phyloP scores from a whole-genome alignment of 2,113 vertebrate species.

The Plotosus lineatus region DNA sequence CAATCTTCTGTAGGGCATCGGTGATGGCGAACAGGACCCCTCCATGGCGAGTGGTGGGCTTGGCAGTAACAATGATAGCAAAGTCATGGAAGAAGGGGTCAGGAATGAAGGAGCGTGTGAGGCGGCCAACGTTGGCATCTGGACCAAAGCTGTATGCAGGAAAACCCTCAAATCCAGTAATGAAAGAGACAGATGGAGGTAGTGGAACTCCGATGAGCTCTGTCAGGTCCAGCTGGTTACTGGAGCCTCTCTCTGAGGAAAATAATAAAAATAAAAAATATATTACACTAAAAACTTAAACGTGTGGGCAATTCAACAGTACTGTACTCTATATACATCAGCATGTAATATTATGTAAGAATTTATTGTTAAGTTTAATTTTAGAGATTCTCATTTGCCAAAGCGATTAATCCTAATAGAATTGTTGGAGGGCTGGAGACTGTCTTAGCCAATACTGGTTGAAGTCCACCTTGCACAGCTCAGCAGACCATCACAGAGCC shows the following conservation, averaged over 20 bases:
- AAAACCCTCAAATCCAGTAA: slow-evolving; percentile 89
- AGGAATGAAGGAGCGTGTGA: slow-evolving; percentile 83
- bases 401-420: too few relatives aligned
- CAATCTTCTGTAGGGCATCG: slow-evolving; percentile 84
- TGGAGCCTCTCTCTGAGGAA: slow-evolving; percentile 72
- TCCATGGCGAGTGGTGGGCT: slow-evolving; percentile 76
- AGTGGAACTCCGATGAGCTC: slow-evolving; percentile 94
- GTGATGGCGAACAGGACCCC: slow-evolving; percentile 91
- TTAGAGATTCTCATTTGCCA: too few relatives aligned
- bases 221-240: slow-evolving; percentile 82
- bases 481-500: too few relatives aligned
- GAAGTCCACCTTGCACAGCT: too few relatives aligned
- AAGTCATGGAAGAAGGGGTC: slow-evolving; percentile 85
- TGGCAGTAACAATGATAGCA: slow-evolving; percentile 78
- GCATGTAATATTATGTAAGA: background rate
- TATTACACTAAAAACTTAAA: background rate
- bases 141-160: slow-evolving; percentile 90
- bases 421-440: too few relatives aligned
- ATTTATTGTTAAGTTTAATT: background rate
- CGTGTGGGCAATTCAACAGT: background rate
- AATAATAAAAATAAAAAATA: background rate
- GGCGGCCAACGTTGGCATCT: slow-evolving; percentile 85
- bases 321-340: background rate
- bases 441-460: too few relatives aligned
- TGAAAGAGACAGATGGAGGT: slow-evolving; percentile 89